These are phyloP conservation scores for Rutpela maculata DNA, from an alignment of 2,888 invertebrate species.

Conservation along the genomic window DNA sequence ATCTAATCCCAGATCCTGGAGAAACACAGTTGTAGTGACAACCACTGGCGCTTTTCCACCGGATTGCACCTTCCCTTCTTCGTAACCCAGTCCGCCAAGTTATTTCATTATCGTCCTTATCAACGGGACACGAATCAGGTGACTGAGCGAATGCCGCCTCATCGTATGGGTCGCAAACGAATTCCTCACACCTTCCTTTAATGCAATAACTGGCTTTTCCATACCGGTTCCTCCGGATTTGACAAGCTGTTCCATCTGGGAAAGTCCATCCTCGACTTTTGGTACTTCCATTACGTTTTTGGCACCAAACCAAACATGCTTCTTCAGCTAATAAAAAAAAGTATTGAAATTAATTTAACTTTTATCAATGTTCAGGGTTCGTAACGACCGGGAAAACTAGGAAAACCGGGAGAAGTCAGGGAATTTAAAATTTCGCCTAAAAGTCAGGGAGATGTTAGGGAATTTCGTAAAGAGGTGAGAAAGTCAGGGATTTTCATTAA, in stretches of 20 bases:
- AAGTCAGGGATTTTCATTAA: no score
- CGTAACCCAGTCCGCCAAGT: slow-evolving; percentile 67
- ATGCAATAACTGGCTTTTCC: slow-evolving; percentile 82
- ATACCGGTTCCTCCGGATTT: slow-evolving; percentile 73
- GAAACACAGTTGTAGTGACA: slow-evolving; percentile 87
- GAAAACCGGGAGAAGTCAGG: no score
- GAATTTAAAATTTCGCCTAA: no score
- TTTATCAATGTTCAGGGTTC: no score
- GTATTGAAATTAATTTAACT: neutral
- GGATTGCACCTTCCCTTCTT: slow-evolving; percentile 65
- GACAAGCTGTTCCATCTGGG: slow-evolving; percentile 88
- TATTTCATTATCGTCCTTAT: slow-evolving; percentile 70
- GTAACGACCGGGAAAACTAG: no score
- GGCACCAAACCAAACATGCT: slow-evolving; percentile 89
- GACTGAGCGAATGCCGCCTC: slow-evolving; percentile 76
- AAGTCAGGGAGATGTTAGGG: no score
- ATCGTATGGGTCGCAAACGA: slow-evolving; percentile 75
- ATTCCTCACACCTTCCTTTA: slow-evolving; percentile 84
- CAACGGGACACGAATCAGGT: slow-evolving; percentile 70
- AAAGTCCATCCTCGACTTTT: slow-evolving; percentile 89
- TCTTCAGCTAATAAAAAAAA: slow-evolving; percentile 76
- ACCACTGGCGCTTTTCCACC: slow-evolving; percentile 80
- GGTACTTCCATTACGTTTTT: slow-evolving; percentile 84
- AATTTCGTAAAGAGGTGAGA: no score
- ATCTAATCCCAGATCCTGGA: slow-evolving; percentile 82